Evolutionary conservation across 2,888 invertebrate genomes (phyloP), one percentile per base, ranked within the genome.

Genomic region (Teleiodes luculella): DNA sequence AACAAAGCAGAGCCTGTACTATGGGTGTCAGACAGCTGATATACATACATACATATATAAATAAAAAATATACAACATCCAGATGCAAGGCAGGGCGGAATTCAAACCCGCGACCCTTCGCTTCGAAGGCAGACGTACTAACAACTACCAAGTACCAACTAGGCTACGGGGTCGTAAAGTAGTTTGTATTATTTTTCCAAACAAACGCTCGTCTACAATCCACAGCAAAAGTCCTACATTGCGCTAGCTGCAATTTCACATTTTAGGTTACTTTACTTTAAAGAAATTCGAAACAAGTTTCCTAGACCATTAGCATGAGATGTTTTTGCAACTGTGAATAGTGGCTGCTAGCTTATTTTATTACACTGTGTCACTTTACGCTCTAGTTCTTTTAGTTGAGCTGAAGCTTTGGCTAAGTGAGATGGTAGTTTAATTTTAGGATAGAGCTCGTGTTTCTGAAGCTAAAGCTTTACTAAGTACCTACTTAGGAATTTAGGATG

Each of bases 141-240:
- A n/a, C n/a, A n/a, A n/a, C n/a, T n/a, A n/a, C n/a, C n/a, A n/a
- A n/a, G n/a, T n/a, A n/a, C n/a, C n/a, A n/a, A n/a, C n/a, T n/a
- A n/a, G n/a, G n/a, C n/a, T n/a, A n/a, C n/a, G n/a, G n/a, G n/a
- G n/a, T n/a, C n/a, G n/a, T n/a, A n/a, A n/a, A n/a, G n/a, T n/a
- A n/a, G n/a, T n/a, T n/a, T n/a, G n/a, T n/a, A n/a, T n/a, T 24
- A 24, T 24, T 24, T 24, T 6, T 24, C 6, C 6, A 24, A 24
- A 24, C 24, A 24, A 24, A 24, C 56, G 60, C 58, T 48, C 41
- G 59, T 60, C 54, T 60, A 55, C 47, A 47, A 28, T 36, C 30
- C 31, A 58, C 47, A 55, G 56, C 59, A 56, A 58, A 60, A 59
- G 62, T 62, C 50, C 57, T 58, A 60, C 57, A 60, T 63, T 56